These are phyloP conservation scores for Pollenia labialis DNA, from an alignment of 2,888 invertebrate genomes.

Conservation along the genomic window DNA sequence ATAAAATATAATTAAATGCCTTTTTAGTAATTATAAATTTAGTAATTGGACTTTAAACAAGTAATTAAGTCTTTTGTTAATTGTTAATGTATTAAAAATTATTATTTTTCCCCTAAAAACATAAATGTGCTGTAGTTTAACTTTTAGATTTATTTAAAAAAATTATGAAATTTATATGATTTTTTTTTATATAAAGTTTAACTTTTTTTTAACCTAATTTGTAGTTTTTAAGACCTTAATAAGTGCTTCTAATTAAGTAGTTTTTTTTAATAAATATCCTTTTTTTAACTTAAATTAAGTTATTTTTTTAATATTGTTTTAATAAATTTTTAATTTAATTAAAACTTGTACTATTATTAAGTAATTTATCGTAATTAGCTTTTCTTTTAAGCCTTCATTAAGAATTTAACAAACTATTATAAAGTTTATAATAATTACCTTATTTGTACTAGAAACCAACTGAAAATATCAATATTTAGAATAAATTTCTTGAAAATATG, in stretches of 20 bases:
- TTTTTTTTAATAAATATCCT: neutral
- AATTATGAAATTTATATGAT: neutral
- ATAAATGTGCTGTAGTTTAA: conserved; percentile 1
- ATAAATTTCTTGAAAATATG: conserved; percentile 59
- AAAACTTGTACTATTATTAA: neutral
- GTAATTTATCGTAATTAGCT: neutral
- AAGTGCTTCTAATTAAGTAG: conserved; percentile 2
- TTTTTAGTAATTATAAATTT: conserved; percentile 53
- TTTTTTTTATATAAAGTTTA: too few relatives aligned
- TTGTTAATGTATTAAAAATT: conserved; percentile 44
- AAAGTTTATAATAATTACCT: conserved; percentile 20
- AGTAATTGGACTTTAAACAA: conserved; percentile 5
- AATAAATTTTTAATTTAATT: conserved; percentile 7
- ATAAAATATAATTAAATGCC: conserved; percentile 13
- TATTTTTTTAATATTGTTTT: too few relatives aligned
- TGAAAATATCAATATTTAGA: conserved; percentile 57
- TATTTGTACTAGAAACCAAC: conserved; percentile 33
- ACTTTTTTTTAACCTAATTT: too few relatives aligned
- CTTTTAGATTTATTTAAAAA: conserved; percentile 2
- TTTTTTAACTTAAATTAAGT: neutral
- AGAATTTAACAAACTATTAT: conserved; percentile 25
- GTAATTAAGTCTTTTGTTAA: conserved; percentile 60
- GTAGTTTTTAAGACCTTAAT: neutral
- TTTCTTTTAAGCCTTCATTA: neutral
- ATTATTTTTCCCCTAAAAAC: neutral